A percentile compares a stretch with the other conserved stretches of the same genome.
Evolutionary conservation across 2,797 vertebrate genomes (phyloP).

Genomic region (Chromobotia macracanthus): DNA sequence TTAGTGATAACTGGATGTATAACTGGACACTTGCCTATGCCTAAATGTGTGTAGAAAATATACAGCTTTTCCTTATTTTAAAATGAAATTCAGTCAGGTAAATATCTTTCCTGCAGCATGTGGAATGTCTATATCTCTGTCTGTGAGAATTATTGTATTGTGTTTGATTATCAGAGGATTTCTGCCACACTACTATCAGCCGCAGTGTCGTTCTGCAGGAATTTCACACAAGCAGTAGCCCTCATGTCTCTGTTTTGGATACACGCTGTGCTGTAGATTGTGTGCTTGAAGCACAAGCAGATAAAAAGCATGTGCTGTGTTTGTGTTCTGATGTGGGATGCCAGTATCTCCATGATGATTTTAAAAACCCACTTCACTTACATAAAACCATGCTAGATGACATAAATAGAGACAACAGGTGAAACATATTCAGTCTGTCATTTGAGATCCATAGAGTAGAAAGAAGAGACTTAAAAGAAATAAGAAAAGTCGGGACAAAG

Average conservation of each 20-base stretch:
- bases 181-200: slow-evolving; percentile 47
- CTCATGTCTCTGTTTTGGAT: neutral
- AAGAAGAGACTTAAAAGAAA: neutral
- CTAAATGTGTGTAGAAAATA: too few relatives aligned
- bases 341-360: slow-evolving; percentile 32
- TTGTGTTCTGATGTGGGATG: slow-evolving; percentile 27
- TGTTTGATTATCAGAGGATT: neutral
- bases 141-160: slow-evolving; percentile 17
- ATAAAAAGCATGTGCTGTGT: neutral
- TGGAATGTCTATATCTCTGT: slow-evolving; percentile 16
- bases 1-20: too few relatives aligned
- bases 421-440: slow-evolving; percentile 1
- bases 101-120: neutral
- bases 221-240: slow-evolving; percentile 4
- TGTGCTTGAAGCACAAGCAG: too few relatives aligned
- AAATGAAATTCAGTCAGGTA: neutral
- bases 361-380: slow-evolving; percentile 5
- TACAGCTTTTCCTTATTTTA: too few relatives aligned
- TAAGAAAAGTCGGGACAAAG: neutral
- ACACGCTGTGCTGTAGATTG: slow-evolving; percentile 25
- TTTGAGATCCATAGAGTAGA: neutral
- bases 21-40: too few relatives aligned
- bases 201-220: slow-evolving; percentile 4
- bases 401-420: slow-evolving; percentile 19
- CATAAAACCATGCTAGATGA: neutral